Evolutionary conservation across 1,140 invertebrate species (phyloP).

Genomic region (Hyphantria cunea): DNA sequence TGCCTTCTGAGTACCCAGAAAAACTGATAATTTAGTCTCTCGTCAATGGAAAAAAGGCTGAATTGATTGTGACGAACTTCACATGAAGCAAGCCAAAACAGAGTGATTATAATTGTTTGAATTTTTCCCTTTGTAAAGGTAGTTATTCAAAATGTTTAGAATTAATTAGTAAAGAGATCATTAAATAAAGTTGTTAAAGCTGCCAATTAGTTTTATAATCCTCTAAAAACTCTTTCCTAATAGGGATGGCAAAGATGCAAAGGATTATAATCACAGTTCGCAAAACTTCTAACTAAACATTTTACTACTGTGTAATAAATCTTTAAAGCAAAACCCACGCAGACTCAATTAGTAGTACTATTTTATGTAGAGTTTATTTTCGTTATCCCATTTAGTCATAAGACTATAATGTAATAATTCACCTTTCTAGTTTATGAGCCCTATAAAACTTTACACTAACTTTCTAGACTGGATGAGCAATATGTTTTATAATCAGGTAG

Average conservation of each 20-base stretch:
- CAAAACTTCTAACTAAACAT: slow-evolving; percentile 6
- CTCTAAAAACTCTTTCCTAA: not conserved
- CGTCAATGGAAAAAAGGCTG: too few relatives aligned
- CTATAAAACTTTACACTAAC: slow-evolving; percentile 16
- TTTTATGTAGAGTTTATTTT: not conserved
- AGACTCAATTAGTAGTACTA: not conserved
- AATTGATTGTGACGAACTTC: too few relatives aligned
- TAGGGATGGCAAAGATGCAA: not conserved
- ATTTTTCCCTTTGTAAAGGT: too few relatives aligned
- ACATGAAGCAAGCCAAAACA: too few relatives aligned
- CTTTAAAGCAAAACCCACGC: slow-evolving; percentile 1
- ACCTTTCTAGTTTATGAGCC: slow-evolving; percentile 16
- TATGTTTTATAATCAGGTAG: slow-evolving; percentile 1
- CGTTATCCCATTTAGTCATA: not conserved
- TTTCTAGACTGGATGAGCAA: slow-evolving; percentile 19
- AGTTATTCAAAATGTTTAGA: too few relatives aligned
- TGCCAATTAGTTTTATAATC: too few relatives aligned
- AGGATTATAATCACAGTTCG: not conserved
- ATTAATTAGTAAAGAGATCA: too few relatives aligned
- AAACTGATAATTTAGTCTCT: too few relatives aligned
- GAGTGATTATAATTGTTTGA: too few relatives aligned
- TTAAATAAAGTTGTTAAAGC: too few relatives aligned
- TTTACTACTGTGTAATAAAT: slow-evolving; percentile 14
- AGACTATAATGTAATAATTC: slow-evolving; percentile 18
- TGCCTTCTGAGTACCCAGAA: too few relatives aligned